phyloP scores from a whole-genome alignment of 1,140 invertebrate genomes.

The Drosophila miranda region DNA sequence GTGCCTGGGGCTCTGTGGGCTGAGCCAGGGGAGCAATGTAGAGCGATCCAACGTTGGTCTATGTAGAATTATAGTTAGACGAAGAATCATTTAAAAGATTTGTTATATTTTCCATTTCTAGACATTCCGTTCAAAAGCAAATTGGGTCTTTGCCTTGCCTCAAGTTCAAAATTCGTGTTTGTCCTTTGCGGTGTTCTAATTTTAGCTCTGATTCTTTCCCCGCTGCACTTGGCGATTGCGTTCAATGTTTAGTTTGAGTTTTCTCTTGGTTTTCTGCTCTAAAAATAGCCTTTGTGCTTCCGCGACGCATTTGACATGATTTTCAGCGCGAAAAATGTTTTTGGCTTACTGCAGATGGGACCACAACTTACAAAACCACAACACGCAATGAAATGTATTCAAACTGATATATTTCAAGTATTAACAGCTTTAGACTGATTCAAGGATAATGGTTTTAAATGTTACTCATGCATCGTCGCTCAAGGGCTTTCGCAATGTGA shows the following conservation, averaged over 20 bases:
- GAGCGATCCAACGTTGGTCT: slow-evolving; percentile 79
- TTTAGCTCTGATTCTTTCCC: slow-evolving; percentile 32
- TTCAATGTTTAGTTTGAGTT: slow-evolving; percentile 60
- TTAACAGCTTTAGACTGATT: not conserved
- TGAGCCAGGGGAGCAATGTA: slow-evolving; percentile 77
- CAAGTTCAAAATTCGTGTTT: slow-evolving; percentile 80
- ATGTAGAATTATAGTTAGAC: not conserved
- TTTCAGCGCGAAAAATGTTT: slow-evolving; percentile 4
- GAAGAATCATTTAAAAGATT: not conserved
- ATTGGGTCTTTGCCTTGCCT: slow-evolving; percentile 16
- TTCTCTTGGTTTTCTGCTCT: slow-evolving; percentile 22
- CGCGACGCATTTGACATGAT: slow-evolving; percentile 31
- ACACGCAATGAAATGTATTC: not conserved
- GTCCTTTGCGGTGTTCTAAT: slow-evolving; percentile 60
- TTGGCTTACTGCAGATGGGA: not conserved
- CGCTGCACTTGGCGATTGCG: slow-evolving; percentile 49
- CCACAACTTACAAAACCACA: not conserved
- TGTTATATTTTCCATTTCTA: not conserved
- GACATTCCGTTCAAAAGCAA: not conserved
- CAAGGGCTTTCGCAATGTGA: slow-evolving; percentile 14
- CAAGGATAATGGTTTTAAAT: slow-evolving; percentile 1
- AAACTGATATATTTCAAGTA: not conserved
- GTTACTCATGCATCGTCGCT: slow-evolving; percentile 40
- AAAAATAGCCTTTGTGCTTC: slow-evolving; percentile 61
- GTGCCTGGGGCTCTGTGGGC: slow-evolving; percentile 74